These are phyloP conservation scores for Alsophila aescularia DNA, from an alignment of 2,888 invertebrate species.

Conservation along the genomic window DNA sequence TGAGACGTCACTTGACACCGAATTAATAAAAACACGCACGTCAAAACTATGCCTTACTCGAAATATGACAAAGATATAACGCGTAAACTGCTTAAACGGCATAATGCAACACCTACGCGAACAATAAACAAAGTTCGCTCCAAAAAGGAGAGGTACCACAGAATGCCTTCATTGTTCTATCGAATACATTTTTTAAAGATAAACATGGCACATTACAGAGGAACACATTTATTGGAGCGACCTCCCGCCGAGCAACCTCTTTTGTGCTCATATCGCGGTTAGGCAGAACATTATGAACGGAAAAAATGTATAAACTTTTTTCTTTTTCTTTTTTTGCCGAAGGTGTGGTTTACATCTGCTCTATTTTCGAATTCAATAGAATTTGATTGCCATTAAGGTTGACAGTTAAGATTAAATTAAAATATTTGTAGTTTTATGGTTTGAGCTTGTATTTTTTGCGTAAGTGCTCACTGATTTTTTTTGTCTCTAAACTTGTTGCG, in stretches of 20 bases:
- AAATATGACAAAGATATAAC: constrained; percentile 34
- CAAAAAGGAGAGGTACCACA: constrained; percentile 40
- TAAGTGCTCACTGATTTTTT: no score
- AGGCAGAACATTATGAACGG: constrained; percentile 18
- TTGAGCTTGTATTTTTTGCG: no score
- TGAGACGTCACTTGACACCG: constrained; percentile 20
- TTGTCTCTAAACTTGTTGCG: no score
- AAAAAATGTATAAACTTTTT: constrained; percentile 15
- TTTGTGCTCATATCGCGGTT: constrained; percentile 33
- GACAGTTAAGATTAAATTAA: constrained; percentile 35
- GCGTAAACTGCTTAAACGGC: constrained; percentile 14
- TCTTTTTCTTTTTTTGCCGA: constrained; percentile 4
- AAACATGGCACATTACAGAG: constrained; percentile 47
- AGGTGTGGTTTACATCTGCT: constrained; percentile 30
- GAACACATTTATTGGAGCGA: constrained; percentile 41
- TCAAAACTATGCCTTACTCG: constrained; percentile 32
- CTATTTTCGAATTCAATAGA: constrained; percentile 34
- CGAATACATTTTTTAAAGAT: constrained; percentile 49
- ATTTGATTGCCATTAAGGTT: constrained; percentile 34
- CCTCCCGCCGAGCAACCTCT: constrained; percentile 41
- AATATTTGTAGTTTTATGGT: constrained; percentile 22
- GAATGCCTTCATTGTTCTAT: constrained; percentile 56
- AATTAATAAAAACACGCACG: constrained; percentile 7
- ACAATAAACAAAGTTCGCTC: constrained; percentile 30
- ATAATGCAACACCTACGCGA: constrained; percentile 47